phyloP scores from a whole-genome alignment of 2,797 vertebrate genomes.

The Mormyrops attenuatus region DNA sequence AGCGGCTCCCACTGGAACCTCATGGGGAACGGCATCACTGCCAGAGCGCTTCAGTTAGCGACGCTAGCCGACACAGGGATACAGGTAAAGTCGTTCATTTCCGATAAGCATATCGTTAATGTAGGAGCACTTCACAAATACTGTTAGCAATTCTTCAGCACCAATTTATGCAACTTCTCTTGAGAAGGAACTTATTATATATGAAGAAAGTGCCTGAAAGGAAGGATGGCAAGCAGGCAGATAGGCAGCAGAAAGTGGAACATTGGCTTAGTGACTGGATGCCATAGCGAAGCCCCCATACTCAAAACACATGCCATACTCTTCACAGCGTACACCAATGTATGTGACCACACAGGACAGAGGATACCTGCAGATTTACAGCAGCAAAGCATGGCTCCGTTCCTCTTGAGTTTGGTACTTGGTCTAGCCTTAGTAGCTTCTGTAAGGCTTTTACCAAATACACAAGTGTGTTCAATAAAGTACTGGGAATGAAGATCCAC shows the following conservation, averaged over 20 bases:
- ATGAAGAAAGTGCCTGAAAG: not conserved
- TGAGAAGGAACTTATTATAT: constrained; percentile 27
- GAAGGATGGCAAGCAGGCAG: not conserved
- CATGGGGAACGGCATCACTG: not conserved
- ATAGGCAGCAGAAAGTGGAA: not conserved
- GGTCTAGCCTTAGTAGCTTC: not conserved
- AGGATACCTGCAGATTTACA: not conserved
- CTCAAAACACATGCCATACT: not conserved
- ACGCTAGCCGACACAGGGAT: not conserved
- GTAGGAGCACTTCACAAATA: not conserved
- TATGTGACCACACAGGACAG: not conserved
- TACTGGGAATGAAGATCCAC: not conserved
- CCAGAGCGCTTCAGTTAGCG: not conserved
- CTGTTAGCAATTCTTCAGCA: not conserved
- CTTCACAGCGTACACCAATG: not conserved
- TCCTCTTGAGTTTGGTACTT: not conserved
- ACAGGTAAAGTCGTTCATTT: not conserved
- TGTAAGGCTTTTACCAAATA: not conserved
- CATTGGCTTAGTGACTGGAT: not conserved
- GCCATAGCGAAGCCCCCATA: not conserved
- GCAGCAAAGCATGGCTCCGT: not conserved
- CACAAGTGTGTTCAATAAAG: not conserved
- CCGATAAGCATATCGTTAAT: not conserved
- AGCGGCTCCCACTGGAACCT: not conserved
- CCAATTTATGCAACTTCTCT: not conserved